Evolutionary conservation across 2,113 vertebrate genomes (phyloP).

Genomic region (Scartelaos histophorus): DNA sequence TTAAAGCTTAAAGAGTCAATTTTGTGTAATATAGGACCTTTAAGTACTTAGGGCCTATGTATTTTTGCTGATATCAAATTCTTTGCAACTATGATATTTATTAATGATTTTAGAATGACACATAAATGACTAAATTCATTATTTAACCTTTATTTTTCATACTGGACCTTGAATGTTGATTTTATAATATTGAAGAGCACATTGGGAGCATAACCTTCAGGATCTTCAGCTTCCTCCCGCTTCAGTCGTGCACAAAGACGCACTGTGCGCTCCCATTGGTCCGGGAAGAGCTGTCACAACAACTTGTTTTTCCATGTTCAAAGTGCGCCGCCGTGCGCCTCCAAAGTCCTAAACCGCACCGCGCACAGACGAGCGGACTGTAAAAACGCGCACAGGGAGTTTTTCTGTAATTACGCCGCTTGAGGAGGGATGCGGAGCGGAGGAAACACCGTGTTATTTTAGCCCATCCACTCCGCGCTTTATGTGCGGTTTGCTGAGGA

Average conservation of each 20-base stretch:
- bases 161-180: background rate
- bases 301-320: conserved; percentile 32
- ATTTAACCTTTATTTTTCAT: background rate
- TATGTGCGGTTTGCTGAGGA: conserved; percentile 7
- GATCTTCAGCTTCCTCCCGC: background rate
- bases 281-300: conserved; percentile 11
- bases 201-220: background rate
- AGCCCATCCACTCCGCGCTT: conserved; percentile 23
- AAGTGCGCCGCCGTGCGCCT: conserved; percentile 25
- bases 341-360: background rate
- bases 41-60: too few relatives aligned
- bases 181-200: background rate
- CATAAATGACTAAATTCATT: too few relatives aligned
- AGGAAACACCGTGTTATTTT: conserved; percentile 21
- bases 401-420: conserved; percentile 25
- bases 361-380: background rate
- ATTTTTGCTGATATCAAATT: too few relatives aligned
- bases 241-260: background rate
- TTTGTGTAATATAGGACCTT: too few relatives aligned
- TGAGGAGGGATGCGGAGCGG: background rate
- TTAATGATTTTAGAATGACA: too few relatives aligned
- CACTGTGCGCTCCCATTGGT: background rate
- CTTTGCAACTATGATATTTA: too few relatives aligned
- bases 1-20: too few relatives aligned
- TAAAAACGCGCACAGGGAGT: conserved; percentile 10